Conservation (phyloP, 2,797 vertebrate genomes). For the Masticophis lateralis region DNA sequence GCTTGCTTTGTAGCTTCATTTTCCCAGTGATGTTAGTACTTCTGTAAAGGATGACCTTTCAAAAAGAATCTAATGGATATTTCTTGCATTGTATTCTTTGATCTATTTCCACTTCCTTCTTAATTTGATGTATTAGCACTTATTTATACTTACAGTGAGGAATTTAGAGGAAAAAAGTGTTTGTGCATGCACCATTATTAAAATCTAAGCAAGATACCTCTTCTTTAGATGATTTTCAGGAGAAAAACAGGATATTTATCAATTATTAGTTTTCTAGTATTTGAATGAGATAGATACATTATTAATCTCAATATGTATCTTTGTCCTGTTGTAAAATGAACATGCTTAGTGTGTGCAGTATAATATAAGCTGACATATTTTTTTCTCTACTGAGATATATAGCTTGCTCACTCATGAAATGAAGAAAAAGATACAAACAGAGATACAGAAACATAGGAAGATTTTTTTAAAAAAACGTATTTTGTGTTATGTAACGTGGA, state of each 20-base stretch:
- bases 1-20: background rate
- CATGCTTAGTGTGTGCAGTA: background rate
- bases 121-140: background rate
- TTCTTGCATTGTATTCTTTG: background rate
- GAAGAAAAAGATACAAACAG: background rate
- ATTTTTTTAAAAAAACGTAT: background rate
- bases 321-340: background rate
- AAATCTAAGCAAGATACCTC: constrained; percentile 24
- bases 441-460: background rate
- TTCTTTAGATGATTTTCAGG: background rate
- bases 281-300: constrained; percentile 18
- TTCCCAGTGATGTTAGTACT: constrained; percentile 5
- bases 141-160: background rate
- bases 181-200: background rate
- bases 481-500: background rate
- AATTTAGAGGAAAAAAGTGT: constrained; percentile 27
- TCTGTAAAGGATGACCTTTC: constrained; percentile 17
- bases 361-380: background rate
- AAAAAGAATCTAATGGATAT: background rate
- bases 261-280: constrained; percentile 14
- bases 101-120: constrained; percentile 10
- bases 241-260: background rate
- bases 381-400: background rate
- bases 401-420: background rate
- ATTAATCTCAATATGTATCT: constrained; percentile 17